Evolutionary conservation across 2,113 vertebrate species (phyloP).

Genomic region (Trochalopteron elliotii): DNA sequence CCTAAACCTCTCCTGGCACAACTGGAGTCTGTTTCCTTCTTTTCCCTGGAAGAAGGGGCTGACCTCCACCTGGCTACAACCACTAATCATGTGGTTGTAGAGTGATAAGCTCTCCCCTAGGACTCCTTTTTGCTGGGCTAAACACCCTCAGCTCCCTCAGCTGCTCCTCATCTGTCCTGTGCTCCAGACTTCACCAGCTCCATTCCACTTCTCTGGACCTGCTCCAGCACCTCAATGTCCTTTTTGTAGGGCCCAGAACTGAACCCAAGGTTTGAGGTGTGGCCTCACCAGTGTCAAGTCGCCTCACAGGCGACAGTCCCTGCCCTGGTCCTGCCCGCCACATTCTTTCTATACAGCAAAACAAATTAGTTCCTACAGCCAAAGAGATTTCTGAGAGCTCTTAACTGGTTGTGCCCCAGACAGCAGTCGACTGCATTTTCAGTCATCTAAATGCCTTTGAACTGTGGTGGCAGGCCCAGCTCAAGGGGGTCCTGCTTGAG

Average conservation of each 20-base stretch:
- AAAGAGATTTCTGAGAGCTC: background rate
- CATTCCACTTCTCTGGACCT: background rate
- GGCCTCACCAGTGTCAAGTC: rapidly evolving
- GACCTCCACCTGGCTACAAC: rapidly evolving
- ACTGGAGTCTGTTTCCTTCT: background rate
- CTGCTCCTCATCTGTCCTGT: background rate
- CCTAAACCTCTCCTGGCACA: background rate
- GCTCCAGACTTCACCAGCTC: background rate
- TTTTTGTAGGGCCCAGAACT: background rate
- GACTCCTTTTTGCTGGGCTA: background rate
- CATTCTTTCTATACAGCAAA: background rate
- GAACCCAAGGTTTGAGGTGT: rapidly evolving
- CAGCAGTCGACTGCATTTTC: background rate
- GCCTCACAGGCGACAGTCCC: rapidly evolving
- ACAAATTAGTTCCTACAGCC: background rate
- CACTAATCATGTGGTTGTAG: background rate
- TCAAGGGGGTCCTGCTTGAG: background rate
- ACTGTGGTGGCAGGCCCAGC: background rate
- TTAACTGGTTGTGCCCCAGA: background rate
- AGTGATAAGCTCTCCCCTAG: rapidly evolving
- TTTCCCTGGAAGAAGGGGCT: background rate
- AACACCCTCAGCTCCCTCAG: background rate
- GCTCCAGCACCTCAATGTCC: background rate
- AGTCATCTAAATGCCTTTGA: background rate
- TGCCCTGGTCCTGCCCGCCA: background rate